A percentile compares a stretch with the other conserved stretches of the same genome.
These are phyloP conservation scores for Cacoxenus indagator DNA, from an alignment of 2,888 invertebrate species.

Conservation along the genomic window DNA sequence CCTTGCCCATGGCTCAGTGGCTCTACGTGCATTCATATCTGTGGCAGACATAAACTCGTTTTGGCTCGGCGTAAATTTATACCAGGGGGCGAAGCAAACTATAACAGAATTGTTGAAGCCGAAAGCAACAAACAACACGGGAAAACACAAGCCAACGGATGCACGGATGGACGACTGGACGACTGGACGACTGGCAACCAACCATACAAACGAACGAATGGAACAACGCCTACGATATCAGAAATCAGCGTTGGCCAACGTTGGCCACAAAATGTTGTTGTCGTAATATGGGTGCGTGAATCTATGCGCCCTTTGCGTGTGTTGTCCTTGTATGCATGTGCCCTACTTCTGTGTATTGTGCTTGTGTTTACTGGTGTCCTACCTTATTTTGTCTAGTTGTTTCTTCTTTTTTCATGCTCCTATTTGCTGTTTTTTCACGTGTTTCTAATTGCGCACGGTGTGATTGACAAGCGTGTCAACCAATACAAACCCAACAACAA, in stretches of 20 bases:
- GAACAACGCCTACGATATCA: background rate
- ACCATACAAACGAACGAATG: background rate
- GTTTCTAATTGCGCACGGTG: background rate
- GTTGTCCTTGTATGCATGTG: background rate
- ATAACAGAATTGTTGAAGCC: background rate
- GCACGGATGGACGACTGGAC: no score
- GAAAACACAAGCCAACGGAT: no score
- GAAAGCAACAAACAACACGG: background rate
- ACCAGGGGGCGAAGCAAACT: background rate
- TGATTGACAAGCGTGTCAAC: background rate
- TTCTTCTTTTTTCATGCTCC: background rate
- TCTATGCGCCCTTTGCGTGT: background rate
- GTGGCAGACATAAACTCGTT: slow-evolving; percentile 3
- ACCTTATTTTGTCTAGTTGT: background rate
- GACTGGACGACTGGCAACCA: no score
- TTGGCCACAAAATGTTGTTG: slow-evolving; percentile 8
- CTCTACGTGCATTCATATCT: background rate
- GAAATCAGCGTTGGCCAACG: background rate
- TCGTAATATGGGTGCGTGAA: background rate
- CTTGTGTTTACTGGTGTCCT: background rate
- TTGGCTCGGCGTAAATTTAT: background rate
- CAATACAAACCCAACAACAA: slow-evolving; percentile 4
- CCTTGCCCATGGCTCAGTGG: background rate
- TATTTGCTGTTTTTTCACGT: background rate
- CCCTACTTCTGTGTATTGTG: background rate